Conservation (phyloP, 2,888 invertebrate species). For the Reticulitermes lucifugus region DNA sequence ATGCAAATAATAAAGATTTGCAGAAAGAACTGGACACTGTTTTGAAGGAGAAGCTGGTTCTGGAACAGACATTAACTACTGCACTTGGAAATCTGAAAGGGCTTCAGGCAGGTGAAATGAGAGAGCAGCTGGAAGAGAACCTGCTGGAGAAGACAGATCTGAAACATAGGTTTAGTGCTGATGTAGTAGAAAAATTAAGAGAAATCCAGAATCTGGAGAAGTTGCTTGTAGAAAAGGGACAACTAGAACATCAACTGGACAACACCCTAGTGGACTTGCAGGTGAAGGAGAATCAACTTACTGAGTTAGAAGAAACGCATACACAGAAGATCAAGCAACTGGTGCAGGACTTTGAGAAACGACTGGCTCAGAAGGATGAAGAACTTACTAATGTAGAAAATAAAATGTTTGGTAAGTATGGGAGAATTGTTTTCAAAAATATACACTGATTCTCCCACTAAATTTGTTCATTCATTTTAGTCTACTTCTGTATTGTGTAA, state of each 20-base stretch:
- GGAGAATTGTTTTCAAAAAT: too few species aligned
- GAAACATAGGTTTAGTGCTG: constrained; percentile 11
- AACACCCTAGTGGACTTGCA: constrained; percentile 22
- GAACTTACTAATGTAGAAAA: constrained; percentile 45
- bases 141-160: neutral
- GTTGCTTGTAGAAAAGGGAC: constrained; percentile 44
- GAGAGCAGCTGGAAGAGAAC: constrained; percentile 15
- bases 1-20: neutral
- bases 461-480: too few species aligned
- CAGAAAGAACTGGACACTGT: neutral
- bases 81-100: neutral
- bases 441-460: too few species aligned
- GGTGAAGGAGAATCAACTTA: constrained; percentile 35
- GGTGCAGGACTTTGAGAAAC: constrained; percentile 47
- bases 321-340: constrained; percentile 44
- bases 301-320: constrained; percentile 43
- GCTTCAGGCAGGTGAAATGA: neutral
- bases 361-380: constrained; percentile 51
- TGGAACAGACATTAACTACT: neutral
- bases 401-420: constrained; percentile 35
- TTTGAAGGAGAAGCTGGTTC: constrained; percentile 1
- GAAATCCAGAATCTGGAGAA: neutral
- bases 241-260: constrained; percentile 24
- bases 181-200: neutral
- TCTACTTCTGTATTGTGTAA: too few species aligned